phyloP scores from a whole-genome alignment of 2,113 vertebrate species.

The Alethe diademata region DNA sequence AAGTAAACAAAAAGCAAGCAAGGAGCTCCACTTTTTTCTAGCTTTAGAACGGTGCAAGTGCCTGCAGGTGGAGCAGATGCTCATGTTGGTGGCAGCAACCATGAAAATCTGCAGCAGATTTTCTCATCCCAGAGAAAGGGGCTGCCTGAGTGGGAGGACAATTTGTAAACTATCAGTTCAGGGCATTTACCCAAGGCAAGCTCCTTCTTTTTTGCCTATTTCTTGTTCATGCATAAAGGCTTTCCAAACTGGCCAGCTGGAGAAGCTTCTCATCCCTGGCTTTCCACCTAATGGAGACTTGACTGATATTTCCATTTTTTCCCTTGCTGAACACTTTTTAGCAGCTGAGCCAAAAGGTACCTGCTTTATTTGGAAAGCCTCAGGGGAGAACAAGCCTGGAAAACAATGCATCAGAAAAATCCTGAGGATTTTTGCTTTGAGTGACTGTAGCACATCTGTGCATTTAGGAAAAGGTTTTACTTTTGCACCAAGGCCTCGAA shows the following conservation, averaged over 20 bases:
- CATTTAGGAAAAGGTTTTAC: background rate
- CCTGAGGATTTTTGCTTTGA: background rate
- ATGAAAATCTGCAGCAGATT: background rate
- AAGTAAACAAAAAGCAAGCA: background rate
- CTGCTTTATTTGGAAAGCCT: background rate
- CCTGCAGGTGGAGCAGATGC: background rate
- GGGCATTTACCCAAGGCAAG: background rate
- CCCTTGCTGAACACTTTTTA: background rate
- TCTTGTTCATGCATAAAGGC: background rate
- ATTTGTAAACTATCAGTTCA: background rate
- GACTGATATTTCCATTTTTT: background rate
- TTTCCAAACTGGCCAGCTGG: background rate
- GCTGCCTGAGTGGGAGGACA: background rate
- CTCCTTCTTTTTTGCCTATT: background rate
- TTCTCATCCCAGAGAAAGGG: background rate
- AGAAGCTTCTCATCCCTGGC: background rate
- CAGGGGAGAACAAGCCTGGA: background rate
- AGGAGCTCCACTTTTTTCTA: background rate
- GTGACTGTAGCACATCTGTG: background rate
- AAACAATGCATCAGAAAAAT: background rate
- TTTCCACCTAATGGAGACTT: background rate
- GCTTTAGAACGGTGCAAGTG: fast-evolving
- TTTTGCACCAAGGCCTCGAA: background rate
- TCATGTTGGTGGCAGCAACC: background rate
- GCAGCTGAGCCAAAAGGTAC: background rate